Base-by-base conservation (phyloP, 37 sponge, comb jelly and placozoan genomes). In the Sycon ciliatum region DNA sequence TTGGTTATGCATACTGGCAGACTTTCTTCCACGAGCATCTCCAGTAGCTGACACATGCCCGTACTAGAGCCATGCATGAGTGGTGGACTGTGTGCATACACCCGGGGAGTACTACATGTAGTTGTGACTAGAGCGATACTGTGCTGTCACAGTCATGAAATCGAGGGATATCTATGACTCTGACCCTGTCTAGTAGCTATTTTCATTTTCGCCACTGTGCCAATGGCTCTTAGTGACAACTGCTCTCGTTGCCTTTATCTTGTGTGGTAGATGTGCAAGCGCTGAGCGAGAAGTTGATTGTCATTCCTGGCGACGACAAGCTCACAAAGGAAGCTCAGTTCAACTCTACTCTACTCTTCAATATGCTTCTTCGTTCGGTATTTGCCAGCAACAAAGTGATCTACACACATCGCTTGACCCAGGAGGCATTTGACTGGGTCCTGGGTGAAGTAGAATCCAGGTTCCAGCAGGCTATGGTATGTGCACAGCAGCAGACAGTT, bases 401-500 rank as follows among this genome's bases (percentile, higher is more conserved):
- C 0, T 87, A 91, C 61, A 94, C 89, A 32, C 89, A 93, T 84
- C 85, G 77, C 40, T 84, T 98, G 39, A 62, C 88, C 1, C 40
- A 68, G 1, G 88, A 95, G 69, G 93, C 99, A 13, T 98, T 98
- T 75, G 99, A 98, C 74, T 98, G 99, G 99, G 64, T 98, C 0
- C 63, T 98, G 22, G 99, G 99, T 56, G 99, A 98, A 67, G 82
- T 98, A 30, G 94, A 89, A 73, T 73, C 84, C 31, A 81, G 80
- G 39, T 98, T 98, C 78, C 81, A 89, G 63, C 84, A 87, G 36
- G 80, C 94, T n/a, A 87, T 92, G 83, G 98, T 84, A 23, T 73
- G 78, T 39, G 31, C 4, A 0, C 2, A 4, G 24, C 28, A 27
- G 26, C 24, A 55, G 1, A 55, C 24, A 1, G 4, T 64, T 27